phyloP scores from a whole-genome alignment of 2,113 vertebrate genomes.

The Bagarius yarrelli region DNA sequence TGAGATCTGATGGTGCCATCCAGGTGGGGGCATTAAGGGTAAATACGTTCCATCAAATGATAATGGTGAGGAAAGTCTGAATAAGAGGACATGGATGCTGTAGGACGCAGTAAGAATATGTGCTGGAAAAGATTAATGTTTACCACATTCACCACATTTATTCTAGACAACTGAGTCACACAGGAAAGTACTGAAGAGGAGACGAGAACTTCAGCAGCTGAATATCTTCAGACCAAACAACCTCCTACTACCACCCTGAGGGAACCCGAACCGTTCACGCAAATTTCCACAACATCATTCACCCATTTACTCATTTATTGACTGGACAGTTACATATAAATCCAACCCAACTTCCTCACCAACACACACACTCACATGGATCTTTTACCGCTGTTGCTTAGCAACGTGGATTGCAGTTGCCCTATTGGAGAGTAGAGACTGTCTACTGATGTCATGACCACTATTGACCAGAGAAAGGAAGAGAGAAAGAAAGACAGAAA shows the following conservation, averaged over 20 bases:
- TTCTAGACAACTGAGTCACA: too few relatives aligned
- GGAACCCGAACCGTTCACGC: too few relatives aligned
- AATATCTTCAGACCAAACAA: too few relatives aligned
- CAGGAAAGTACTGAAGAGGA: too few relatives aligned
- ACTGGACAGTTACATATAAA: conserved; percentile 33
- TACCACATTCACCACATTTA: too few relatives aligned
- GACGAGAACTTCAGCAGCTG: too few relatives aligned
- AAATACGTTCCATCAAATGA: not conserved
- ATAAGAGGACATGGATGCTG: not conserved
- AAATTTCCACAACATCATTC: not conserved
- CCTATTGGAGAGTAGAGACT: conserved; percentile 66
- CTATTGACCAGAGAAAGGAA: conserved; percentile 64
- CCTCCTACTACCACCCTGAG: not conserved
- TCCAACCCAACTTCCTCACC: conserved; percentile 9
- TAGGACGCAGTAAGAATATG: not conserved
- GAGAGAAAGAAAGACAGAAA: conserved; percentile 40
- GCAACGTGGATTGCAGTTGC: conserved; percentile 72
- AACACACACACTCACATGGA: conserved; percentile 51
- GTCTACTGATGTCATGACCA: conserved; percentile 73
- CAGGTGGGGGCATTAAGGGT: too few relatives aligned
- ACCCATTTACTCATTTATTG: conserved; percentile 24
- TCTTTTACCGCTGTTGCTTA: conserved; percentile 78
- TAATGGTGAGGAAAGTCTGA: not conserved
- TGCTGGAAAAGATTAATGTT: too few relatives aligned
- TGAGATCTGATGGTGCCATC: not conserved